Percentiles rank a stretch among this genome's conserved stretches.
These are phyloP conservation scores for Motacilla tschutschensis DNA, from an alignment of 2,113 vertebrate species.

Conservation along the genomic window DNA sequence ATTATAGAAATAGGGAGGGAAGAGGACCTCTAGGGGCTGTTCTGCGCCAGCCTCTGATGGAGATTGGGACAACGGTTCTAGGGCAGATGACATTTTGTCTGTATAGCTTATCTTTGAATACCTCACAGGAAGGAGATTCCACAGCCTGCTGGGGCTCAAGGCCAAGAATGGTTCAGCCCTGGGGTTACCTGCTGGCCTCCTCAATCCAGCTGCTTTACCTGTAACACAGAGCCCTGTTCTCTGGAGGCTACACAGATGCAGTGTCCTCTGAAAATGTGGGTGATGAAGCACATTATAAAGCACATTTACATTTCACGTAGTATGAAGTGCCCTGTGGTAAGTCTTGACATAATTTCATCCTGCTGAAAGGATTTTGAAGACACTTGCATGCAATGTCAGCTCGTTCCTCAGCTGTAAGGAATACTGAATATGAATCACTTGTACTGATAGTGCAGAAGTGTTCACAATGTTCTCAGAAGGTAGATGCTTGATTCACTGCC, in stretches of 20 bases:
- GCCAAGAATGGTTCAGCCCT: not conserved
- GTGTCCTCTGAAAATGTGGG: not conserved
- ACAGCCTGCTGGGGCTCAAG: not conserved
- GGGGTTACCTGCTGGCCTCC: not conserved
- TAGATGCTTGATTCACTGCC: not conserved
- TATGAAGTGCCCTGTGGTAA: not conserved
- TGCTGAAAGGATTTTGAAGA: not conserved
- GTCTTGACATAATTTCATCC: not conserved
- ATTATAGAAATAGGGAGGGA: not conserved
- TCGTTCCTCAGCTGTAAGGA: not conserved
- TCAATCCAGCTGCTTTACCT: not conserved
- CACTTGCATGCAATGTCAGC: not conserved
- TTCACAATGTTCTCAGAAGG: not conserved
- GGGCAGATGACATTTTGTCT: not conserved
- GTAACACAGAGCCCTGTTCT: not conserved
- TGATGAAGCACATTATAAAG: not conserved
- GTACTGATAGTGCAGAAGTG: not conserved
- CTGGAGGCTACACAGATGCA: not conserved
- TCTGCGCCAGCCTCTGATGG: not conserved
- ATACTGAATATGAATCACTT: not conserved
- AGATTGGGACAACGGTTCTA: not conserved
- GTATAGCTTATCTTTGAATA: not conserved
- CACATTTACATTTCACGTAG: not conserved
- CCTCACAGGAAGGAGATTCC: not conserved
- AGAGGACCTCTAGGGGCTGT: not conserved